These are phyloP conservation scores for Drosophila ohnishii DNA, from an alignment of 1,140 invertebrate genomes.

Conservation along the genomic window DNA sequence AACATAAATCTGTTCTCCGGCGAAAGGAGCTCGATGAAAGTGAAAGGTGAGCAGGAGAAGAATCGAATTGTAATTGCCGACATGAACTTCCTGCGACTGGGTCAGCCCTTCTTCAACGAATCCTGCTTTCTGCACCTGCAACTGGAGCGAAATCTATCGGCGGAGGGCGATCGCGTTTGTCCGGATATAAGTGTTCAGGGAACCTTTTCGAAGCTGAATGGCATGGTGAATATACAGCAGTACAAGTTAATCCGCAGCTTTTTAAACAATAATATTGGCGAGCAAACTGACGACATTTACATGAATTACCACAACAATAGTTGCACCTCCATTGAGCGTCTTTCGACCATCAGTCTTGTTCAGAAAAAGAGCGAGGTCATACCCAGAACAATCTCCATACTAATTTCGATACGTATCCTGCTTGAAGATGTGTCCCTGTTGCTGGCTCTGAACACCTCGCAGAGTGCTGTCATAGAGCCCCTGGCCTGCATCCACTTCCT, in stretches of 20 bases:
- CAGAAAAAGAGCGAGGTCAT: constrained; percentile 39
- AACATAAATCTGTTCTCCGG: constrained; percentile 93
- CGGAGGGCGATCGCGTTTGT: constrained; percentile 84
- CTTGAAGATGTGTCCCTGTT: constrained; percentile 94
- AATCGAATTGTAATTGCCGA: constrained; percentile 66
- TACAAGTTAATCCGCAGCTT: constrained; percentile 95
- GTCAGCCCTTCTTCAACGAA: constrained; percentile 88
- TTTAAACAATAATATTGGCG: constrained; percentile 95
- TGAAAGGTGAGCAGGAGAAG: constrained; percentile 39
- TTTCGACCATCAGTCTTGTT: constrained; percentile 54
- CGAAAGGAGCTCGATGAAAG: constrained; percentile 69
- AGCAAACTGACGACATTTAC: constrained; percentile 90
- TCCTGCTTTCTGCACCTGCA: constrained; percentile 91
- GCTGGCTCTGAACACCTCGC: constrained; percentile 84
- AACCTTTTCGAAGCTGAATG: constrained; percentile 92
- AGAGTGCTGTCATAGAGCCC: constrained; percentile 80
- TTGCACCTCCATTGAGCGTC: constrained; percentile 61
- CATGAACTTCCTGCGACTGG: constrained; percentile 84
- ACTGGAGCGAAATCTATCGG: constrained; percentile 93
- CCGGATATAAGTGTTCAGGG: constrained; percentile 94
- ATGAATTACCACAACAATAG: constrained; percentile 61
- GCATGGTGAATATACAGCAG: constrained; percentile 91
- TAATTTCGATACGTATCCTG: constrained; percentile 91
- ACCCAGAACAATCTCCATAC: constrained; percentile 86
- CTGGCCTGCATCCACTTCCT: constrained; percentile 96